Evolutionary conservation across 2,888 invertebrate genomes (phyloP), one percentile per base, ranked within the genome.

Genomic region (Drosophila infuscata): DNA sequence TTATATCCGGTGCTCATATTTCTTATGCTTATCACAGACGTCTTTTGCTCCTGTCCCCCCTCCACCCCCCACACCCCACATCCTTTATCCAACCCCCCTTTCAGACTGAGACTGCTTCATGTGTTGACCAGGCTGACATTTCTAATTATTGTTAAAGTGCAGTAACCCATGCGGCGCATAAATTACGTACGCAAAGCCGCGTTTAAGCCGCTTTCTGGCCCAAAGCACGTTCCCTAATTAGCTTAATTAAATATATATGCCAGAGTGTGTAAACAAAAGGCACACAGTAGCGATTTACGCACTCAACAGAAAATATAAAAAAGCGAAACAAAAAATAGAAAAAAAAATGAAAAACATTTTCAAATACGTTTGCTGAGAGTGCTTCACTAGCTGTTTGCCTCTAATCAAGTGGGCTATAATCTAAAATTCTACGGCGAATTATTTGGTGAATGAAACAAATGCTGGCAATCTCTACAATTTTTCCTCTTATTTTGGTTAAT

Each of bases 1-100:
- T 92, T 92, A 92, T 92, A 92, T 92, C 92, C 92, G 91, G 91
- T 87, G 90, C 91, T 91, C 92, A 92, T 92, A 92, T 92, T 92
- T 92, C 92, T 92, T 92, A 79, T 90, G 91, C 92, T 92, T 92
- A 92, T 92, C 92, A 91, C 81, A 84, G 79, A 80, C 70, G 61
- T 74, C 72, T 49, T 64, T 61, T 53, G n/a, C 54, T 32, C 49
- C 17, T 25, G 2, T 4, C 8, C n/a, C 33, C 38, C 29, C 43
- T 49, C 32, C 32, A 30, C n/a, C 25, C 36, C 3, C n/a, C 20
- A 15, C 3, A 15, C 3, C 30, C 12, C 3, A 2, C 38, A 17
- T 2, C 25, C 25, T 25, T 25, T 25, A 25, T 25, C 25, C 25
- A 25, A 25, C 25, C 25, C 25, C 25, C 3, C 25, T 25, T 25